These are phyloP conservation scores for Abrostola triplasia DNA, from an alignment of 2,888 invertebrate genomes.

Conservation along the genomic window DNA sequence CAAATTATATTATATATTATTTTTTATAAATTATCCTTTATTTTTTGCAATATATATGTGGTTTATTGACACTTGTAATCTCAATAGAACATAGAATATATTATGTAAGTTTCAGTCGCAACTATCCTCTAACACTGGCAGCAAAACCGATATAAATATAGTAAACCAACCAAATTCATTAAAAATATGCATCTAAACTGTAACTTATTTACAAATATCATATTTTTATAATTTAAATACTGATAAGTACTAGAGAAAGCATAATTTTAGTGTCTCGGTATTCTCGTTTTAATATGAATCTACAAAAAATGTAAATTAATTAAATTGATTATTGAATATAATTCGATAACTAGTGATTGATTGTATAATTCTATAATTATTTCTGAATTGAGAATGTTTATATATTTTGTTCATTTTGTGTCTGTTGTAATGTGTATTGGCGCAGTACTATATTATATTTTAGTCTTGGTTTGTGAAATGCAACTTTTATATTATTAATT, in stretches of 20 bases:
- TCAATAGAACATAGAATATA: constrained; percentile 25
- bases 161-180: neutral
- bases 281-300: constrained; percentile 13
- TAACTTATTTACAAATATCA: constrained; percentile 6
- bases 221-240: constrained; percentile 14
- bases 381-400: constrained; percentile 44
- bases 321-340: constrained; percentile 42
- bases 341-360: constrained; percentile 39
- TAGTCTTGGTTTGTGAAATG: constrained; percentile 26
- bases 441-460: constrained; percentile 43
- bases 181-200: neutral
- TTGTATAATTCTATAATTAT: constrained; percentile 37
- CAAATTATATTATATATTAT: constrained; percentile 13
- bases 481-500: constrained; percentile 19
- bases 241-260: constrained; percentile 20
- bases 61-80: constrained; percentile 21
- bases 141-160: constrained; percentile 14
- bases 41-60: constrained; percentile 14
- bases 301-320: constrained; percentile 29
- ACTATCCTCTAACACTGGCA: constrained; percentile 10
- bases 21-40: constrained; percentile 11
- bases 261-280: constrained; percentile 30
- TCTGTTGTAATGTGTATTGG: constrained; percentile 32
- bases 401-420: constrained; percentile 41
- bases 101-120: constrained; percentile 11